phyloP scores from a whole-genome alignment of 2,888 invertebrate species.

The Mimumesa dahlbomi region DNA sequence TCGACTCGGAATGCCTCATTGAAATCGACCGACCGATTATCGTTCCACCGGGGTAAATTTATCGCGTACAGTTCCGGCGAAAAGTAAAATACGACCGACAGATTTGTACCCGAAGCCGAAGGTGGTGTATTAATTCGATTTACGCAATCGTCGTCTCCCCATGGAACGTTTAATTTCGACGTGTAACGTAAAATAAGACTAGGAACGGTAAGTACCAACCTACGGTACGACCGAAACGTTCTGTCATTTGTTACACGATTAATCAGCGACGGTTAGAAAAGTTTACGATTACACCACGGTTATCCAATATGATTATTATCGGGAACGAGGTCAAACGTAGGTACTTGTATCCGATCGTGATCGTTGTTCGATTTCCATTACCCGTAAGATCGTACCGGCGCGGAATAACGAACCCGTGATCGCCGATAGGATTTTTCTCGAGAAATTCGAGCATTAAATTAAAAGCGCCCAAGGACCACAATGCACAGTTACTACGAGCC shows the following conservation, averaged over 20 bases:
- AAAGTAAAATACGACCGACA: too few species aligned
- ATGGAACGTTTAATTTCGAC: too few species aligned
- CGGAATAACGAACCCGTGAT: constrained; percentile 44
- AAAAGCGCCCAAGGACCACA: constrained; percentile 43
- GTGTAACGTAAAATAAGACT: too few species aligned
- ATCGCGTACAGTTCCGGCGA: background rate
- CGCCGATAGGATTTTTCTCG: constrained; percentile 23
- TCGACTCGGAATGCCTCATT: background rate
- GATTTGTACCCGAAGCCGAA: too few species aligned
- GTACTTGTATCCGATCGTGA: constrained; percentile 41
- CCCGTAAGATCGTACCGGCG: constrained; percentile 27
- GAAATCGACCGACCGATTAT: constrained; percentile 23
- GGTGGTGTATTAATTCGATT: too few species aligned
- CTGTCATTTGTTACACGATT: too few species aligned
- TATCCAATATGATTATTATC: too few species aligned
- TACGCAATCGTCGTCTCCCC: too few species aligned
- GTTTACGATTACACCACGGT: constrained; percentile 49
- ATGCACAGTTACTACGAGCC: constrained; percentile 27
- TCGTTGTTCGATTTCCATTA: constrained; percentile 51
- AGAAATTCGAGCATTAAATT: constrained; percentile 63
- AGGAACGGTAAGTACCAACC: too few species aligned
- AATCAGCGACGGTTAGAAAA: constrained; percentile 17
- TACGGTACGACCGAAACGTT: too few species aligned
- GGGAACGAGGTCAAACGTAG: too few species aligned
- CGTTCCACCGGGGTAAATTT: background rate